phyloP scores from a whole-genome alignment of 2,113 vertebrate genomes.

The Triplophysa dalaica region DNA sequence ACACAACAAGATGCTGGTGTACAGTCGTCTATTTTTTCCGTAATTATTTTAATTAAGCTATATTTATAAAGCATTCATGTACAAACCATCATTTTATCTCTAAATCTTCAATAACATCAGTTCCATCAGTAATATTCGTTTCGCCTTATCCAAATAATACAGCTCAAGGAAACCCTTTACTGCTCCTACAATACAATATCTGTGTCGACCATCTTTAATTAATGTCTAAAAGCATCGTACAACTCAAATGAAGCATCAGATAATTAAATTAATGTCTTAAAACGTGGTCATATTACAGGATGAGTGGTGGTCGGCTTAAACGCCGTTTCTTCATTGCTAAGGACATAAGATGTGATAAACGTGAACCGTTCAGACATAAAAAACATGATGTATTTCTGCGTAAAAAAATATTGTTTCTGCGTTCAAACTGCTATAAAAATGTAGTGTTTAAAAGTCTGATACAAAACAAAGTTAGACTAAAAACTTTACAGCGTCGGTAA shows the following conservation, averaged over 20 bases:
- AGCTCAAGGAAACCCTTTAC: background rate
- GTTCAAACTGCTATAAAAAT: background rate
- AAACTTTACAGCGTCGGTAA: background rate
- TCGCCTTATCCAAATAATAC: background rate
- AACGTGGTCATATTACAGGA: background rate
- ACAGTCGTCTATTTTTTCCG: no score
- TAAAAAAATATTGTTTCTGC: background rate
- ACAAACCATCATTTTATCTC: background rate
- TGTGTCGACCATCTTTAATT: constrained; percentile 1
- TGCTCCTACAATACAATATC: background rate
- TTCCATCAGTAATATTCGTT: background rate
- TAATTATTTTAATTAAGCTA: no score
- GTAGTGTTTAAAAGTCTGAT: background rate
- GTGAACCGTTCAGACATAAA: background rate
- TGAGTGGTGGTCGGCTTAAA: background rate
- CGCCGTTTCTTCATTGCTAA: background rate
- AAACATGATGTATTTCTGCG: background rate
- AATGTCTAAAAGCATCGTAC: constrained; percentile 1
- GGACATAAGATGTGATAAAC: constrained; percentile 20
- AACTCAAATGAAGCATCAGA: constrained; percentile 12
- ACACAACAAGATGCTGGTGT: no score
- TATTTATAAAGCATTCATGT: no score
- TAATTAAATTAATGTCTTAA: background rate
- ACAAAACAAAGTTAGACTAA: background rate
- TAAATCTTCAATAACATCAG: background rate